These are phyloP conservation scores for Pseudochirops corinnae DNA, from an alignment of 2,797 vertebrate genomes.

Conservation along the genomic window DNA sequence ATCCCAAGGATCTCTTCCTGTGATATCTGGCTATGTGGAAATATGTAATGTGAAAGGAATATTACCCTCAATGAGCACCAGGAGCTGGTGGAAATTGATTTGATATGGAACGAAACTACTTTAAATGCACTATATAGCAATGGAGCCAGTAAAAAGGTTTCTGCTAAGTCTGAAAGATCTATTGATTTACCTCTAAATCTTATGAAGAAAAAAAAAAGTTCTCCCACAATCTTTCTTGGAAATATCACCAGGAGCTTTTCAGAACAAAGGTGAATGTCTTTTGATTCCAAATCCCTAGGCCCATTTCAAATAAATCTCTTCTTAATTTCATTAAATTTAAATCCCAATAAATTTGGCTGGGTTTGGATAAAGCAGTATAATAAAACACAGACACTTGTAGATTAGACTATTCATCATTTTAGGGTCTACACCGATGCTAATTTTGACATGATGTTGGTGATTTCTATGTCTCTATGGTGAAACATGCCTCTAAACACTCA, in stretches of 20 bases:
- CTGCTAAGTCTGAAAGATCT: not conserved
- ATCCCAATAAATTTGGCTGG: not conserved
- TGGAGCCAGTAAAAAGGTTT: not conserved
- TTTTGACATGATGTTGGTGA: not conserved
- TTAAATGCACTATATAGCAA: not conserved
- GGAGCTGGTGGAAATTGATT: conserved; percentile 32
- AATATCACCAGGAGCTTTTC: not conserved
- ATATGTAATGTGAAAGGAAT: conserved; percentile 4
- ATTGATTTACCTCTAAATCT: not conserved
- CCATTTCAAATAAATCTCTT: not conserved
- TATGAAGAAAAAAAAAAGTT: not conserved
- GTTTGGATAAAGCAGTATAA: conserved; percentile 3
- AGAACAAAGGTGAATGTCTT: not conserved
- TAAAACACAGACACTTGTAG: not conserved
- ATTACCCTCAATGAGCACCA: conserved; percentile 10
- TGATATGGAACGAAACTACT: not conserved
- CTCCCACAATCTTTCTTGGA: not conserved
- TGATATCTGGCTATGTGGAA: conserved; percentile 16
- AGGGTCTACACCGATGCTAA: not conserved
- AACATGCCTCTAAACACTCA: not conserved
- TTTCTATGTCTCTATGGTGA: not conserved
- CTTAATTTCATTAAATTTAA: conserved; percentile 27
- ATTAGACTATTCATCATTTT: not conserved
- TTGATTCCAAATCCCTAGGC: not conserved
- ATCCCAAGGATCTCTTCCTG: not conserved